Base-by-base conservation (phyloP, 35 echinoderm and acorn worm genomes). In the Acanthaster planci region DNA sequence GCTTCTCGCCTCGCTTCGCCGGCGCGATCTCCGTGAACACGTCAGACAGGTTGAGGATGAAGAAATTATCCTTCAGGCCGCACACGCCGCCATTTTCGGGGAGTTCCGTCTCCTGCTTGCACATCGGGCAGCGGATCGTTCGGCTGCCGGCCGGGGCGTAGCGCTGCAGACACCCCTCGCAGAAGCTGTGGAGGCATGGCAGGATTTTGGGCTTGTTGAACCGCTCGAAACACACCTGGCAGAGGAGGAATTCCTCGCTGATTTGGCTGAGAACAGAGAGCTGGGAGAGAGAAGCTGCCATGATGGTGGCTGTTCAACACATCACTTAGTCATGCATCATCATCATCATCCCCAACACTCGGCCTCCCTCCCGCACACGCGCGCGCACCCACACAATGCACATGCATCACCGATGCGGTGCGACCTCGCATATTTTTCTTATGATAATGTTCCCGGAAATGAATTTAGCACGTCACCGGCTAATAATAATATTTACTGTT, bases 171-270 rank as follows among this genome's bases (percentile, higher is more conserved):
- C 96, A 99, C 29, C 78, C 86, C 44, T 99, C 96, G 55, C 96
- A 99, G 86, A 99, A 99, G 76, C 91, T 99, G 78, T 99, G 96
- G 54, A 99, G 86, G 72, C 96, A 99, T 17, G 92, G 96, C 19
- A 94, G 80, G n/a, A 94, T 83, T 94, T 99, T 99, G 16, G 96
- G 96, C 54, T 93, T 91, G 80, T 86, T 94, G 76, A 99, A 99
- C 77, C 89, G 77, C 51, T 99, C 96, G 51, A 99, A 99, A 99
- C 96, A 99, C 4, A 99, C 92, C 83, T 99, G 96, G 47, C 92
- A 94, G 30, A 99, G 83, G 17, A 99, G 79, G 80, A 99, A 99
- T 99, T 99, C 96, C 56, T 99, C 96, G 58, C 92, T 99, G 68
- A 97, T 99, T 94, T 99, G 96, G 77, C 89, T 94, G 4, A 94